phyloP scores from a whole-genome alignment of 1,140 invertebrate genomes.

The Temnothorax longispinosus region DNA sequence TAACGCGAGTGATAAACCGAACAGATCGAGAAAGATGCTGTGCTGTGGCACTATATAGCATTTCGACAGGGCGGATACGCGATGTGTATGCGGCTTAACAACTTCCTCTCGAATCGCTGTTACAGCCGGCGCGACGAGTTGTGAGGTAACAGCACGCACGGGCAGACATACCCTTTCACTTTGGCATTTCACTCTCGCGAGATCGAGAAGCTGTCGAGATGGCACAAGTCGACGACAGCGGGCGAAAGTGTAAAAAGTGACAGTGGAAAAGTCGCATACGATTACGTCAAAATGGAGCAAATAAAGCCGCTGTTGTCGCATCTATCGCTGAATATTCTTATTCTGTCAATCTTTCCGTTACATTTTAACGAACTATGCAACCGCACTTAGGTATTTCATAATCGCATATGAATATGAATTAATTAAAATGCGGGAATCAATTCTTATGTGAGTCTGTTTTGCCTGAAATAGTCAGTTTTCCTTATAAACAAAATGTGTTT shows the following conservation, averaged over 20 bases:
- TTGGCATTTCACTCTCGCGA: slow-evolving; percentile 82
- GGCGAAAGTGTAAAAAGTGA: slow-evolving; percentile 77
- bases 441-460: neutral
- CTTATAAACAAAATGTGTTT: neutral
- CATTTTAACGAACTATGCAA: neutral
- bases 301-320: neutral
- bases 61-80: slow-evolving; percentile 19
- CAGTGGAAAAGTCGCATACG: slow-evolving; percentile 68
- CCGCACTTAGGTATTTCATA: neutral
- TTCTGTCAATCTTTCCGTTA: neutral
- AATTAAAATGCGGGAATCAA: neutral
- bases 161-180: slow-evolving; percentile 82
- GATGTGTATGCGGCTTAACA: slow-evolving; percentile 31
- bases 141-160: slow-evolving; percentile 80
- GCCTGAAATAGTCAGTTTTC: neutral
- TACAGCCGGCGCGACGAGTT: slow-evolving; percentile 73
- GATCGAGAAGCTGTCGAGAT: slow-evolving; percentile 61
- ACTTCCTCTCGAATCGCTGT: slow-evolving; percentile 64
- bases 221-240: slow-evolving; percentile 66
- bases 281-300: slow-evolving; percentile 42
- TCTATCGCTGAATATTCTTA: neutral
- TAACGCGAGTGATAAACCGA: neutral
- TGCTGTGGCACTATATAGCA: neutral
- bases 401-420: neutral
- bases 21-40: slow-evolving; percentile 6